Base-by-base conservation (phyloP, 1,140 invertebrate genomes). In the Aphelenchoides besseyi region DNA sequence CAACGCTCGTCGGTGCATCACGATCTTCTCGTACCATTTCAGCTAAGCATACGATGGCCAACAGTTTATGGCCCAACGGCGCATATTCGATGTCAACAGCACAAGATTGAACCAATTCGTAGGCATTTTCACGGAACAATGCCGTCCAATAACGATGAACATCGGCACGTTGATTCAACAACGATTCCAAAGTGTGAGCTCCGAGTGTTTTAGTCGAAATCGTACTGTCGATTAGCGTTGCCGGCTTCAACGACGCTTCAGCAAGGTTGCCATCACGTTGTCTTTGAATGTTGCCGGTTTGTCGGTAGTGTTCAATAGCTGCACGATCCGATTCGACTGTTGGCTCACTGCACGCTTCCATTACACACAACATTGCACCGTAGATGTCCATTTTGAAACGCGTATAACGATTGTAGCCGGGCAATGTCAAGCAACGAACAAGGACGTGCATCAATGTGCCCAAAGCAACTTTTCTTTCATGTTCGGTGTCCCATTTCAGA, bases 361-460 rank as follows among this genome's bases (percentile, higher is more conserved):
- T 66, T 16, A 66, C 16, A 30, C 63, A 66, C 16, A 66, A 30
- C 9, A 66, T 66, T 35, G 63, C 16, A n/a, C 32, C 30, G 30
- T 66, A 66, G 23, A 66, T 66, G 63, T 66, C 36, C 63, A 66
- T 66, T 30, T 66, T 66, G 63, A 66, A 66, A 23, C 30, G 63
- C 16, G 63, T 36, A 30, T 66, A 37, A 12, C 63, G 63, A 35
- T 32, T 66, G 63, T 66, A 66, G 30, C 16, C 63, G 30, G 63
- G 63, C 1, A 66, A 53, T 1, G 36, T 37, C 30, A 37, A 33
- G 32, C 63, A 66, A 53, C 16, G 36, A 1, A 66, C 32, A 0
- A 66, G 18, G 16, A 66, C 30, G 3, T 66, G 16, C 63, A 66
- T 18, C 16, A 66, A 12, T 23, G 30, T 12, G 1, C 63, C 63